Conservation (phyloP, 2,888 invertebrate species). For the Idaea biselata region DNA sequence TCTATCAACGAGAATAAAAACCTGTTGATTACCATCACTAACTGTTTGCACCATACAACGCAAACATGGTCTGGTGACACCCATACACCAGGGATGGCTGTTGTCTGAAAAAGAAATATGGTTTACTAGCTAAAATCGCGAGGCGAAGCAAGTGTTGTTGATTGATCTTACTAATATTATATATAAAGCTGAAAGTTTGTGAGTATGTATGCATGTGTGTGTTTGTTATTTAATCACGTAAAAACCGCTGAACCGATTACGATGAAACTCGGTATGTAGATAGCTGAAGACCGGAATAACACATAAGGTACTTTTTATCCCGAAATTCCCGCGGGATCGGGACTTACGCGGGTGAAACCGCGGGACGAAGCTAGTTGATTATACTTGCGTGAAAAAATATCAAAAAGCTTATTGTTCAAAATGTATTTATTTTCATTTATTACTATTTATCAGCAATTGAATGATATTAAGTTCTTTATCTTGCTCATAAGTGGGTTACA, state of each 20-base stretch:
- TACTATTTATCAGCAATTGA: not conserved
- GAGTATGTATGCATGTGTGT: too few relatives aligned
- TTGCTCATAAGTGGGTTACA: not conserved
- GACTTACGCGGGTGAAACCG: too few relatives aligned
- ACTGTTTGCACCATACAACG: conserved; percentile 96
- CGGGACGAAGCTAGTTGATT: too few relatives aligned
- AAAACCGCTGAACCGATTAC: too few relatives aligned
- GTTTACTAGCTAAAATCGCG: not conserved
- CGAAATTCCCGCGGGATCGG: too few relatives aligned
- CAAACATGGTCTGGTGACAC: conserved; percentile 93
- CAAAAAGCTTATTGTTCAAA: not conserved
- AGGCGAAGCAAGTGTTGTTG: too few relatives aligned
- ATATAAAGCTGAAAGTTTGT: too few relatives aligned
- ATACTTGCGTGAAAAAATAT: not conserved
- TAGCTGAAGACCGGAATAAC: too few relatives aligned
- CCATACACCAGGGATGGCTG: conserved; percentile 91
- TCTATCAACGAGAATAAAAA: conserved; percentile 91
- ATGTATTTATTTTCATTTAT: not conserved
- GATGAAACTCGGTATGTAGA: too few relatives aligned
- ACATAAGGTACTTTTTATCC: too few relatives aligned
- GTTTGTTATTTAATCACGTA: too few relatives aligned
- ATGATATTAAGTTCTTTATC: not conserved
- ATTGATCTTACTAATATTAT: too few relatives aligned
- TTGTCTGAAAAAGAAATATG: conserved; percentile 75
- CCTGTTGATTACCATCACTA: conserved; percentile 88